A percentile compares a stretch with the other conserved stretches of the same genome.
phyloP scores from a whole-genome alignment of 2,113 vertebrate species.

The Desmodus rotundus region DNA sequence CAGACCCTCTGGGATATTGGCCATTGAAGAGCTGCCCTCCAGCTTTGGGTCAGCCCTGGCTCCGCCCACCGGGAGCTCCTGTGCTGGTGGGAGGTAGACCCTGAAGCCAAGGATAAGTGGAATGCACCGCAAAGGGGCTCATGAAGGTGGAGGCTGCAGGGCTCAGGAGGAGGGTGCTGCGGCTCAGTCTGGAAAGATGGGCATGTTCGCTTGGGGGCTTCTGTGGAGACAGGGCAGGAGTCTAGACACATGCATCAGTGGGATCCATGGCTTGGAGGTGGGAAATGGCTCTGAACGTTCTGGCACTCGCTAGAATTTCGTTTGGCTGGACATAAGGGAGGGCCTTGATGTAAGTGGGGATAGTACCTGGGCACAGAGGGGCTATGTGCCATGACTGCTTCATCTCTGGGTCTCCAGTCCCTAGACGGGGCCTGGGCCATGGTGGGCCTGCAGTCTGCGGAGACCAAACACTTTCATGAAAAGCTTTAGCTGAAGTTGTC shows the following conservation, averaged over 20 bases:
- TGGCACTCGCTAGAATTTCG: not conserved
- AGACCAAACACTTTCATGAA: not conserved
- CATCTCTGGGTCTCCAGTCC: not conserved
- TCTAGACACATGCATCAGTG: not conserved
- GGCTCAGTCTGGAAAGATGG: not conserved
- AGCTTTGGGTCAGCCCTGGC: not conserved
- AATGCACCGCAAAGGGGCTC: not conserved
- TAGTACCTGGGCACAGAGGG: not conserved
- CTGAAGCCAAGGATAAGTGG: not conserved
- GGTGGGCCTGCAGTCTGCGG: too few relatives aligned
- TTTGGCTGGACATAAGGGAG: not conserved
- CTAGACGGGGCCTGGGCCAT: not conserved
- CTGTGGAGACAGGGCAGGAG: not conserved
- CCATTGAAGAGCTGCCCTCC: not conserved
- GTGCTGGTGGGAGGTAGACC: not conserved
- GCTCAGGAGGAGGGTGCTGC: not conserved
- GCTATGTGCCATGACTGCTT: not conserved
- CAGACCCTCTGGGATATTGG: not conserved
- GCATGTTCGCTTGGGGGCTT: not conserved
- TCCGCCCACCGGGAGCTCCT: not conserved
- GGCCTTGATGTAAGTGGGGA: not conserved
- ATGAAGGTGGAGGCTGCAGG: not conserved
- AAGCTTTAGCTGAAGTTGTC: not conserved
- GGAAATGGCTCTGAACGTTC: not conserved
- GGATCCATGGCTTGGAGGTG: not conserved